These are phyloP conservation scores for Thermophis baileyi DNA, from an alignment of 2,113 vertebrate genomes.

Conservation along the genomic window DNA sequence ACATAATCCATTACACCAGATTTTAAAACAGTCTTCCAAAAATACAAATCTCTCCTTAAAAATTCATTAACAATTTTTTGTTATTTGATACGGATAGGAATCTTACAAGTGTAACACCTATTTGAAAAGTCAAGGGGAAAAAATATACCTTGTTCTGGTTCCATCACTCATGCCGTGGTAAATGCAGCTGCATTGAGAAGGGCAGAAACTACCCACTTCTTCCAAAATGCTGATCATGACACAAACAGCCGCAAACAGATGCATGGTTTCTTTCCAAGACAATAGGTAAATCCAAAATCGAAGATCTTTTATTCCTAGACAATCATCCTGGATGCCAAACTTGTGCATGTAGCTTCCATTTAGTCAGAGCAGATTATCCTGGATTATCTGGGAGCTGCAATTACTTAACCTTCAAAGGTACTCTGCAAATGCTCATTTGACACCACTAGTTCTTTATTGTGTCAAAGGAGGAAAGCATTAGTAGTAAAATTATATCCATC, in stretches of 20 bases:
- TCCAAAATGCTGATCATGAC: slow-evolving; percentile 71
- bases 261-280: slow-evolving; percentile 71
- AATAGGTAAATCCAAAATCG: slow-evolving; percentile 32
- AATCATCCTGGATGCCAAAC: slow-evolving; percentile 25
- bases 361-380: slow-evolving; percentile 74
- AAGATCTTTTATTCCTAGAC: slow-evolving; percentile 52
- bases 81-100: not conserved
- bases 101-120: not conserved
- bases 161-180: slow-evolving; percentile 80
- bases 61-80: not conserved
- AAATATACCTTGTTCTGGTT: slow-evolving; percentile 82
- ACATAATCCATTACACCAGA: not conserved
- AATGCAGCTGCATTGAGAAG: slow-evolving; percentile 90
- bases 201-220: slow-evolving; percentile 76
- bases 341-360: slow-evolving; percentile 56
- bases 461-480: slow-evolving; percentile 27
- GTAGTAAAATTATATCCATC: slow-evolving; percentile 21
- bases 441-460: slow-evolving; percentile 28
- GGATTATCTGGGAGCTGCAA: slow-evolving; percentile 76
- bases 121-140: not conserved
- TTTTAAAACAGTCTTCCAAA: not conserved
- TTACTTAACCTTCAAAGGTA: slow-evolving; percentile 78
- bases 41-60: not conserved
- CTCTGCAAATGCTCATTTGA: slow-evolving; percentile 59
- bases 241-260: slow-evolving; percentile 68